Evolutionary conservation across 2,888 invertebrate genomes (phyloP), one percentile per base, ranked within the genome.

Genomic region (Lissonota sp.): DNA sequence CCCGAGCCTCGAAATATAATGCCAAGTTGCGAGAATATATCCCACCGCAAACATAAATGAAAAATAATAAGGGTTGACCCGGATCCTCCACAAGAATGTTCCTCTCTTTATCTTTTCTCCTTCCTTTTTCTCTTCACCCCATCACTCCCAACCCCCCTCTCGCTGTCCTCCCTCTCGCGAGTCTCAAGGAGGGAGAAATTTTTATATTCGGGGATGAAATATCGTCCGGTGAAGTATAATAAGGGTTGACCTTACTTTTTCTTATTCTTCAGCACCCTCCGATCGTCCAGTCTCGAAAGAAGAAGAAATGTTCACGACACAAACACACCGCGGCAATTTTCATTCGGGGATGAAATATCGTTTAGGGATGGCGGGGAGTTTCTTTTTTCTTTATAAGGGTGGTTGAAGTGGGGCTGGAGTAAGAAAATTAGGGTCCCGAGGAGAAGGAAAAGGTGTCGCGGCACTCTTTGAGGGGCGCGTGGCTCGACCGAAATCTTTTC

Each of bases 341-440:
- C 64, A 40, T 69, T 57, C 14, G 14, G 40, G 39, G 14, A 58
- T 67, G 70, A 70, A 71, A 71, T 66, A 77, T 71, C 77, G 64
- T 64, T n/a, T n/a, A 1, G 26, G 39, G 16, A 26, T 26, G 26
- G 26, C 26, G 26, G 26, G 8, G 53, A 0, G 1, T 49, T 51
- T 69, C 60, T 62, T 51, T 55, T 6, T 67, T 51, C 16, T 39
- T 73, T 37, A 46, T 60, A 51, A 6, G 10, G 12, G 42, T 49
- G 46, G 63, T 62, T 37, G 51, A 46, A 64, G 55, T 73, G 46
- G 71, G 67, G 62, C 60, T 26, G 55, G 64, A 77, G 49, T 57
- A 60, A 60, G 51, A 76, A 77, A 81, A 71, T 71, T 71, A 78
- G 81, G 83, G 69, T 79, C 51, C n/a, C 64, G 69, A 55, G 6